Conservation (phyloP, 2,888 invertebrate species). For the Volucella zonaria region DNA sequence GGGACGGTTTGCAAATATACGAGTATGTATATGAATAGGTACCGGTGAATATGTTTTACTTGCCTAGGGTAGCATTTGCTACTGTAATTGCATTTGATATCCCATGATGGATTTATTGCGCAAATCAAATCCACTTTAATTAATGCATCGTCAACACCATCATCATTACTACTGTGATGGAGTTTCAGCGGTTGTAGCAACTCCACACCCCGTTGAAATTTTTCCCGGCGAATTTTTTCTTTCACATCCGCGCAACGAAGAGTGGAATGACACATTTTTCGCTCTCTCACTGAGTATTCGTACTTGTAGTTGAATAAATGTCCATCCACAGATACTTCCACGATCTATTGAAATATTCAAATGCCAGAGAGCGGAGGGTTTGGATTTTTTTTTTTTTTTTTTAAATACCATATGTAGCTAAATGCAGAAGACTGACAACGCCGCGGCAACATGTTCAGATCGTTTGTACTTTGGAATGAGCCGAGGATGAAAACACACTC, state of each 20-base stretch:
- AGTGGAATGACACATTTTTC: conserved; percentile 23
- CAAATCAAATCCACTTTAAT: conserved; percentile 75
- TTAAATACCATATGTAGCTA: conserved; percentile 1
- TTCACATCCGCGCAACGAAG: conserved; percentile 9
- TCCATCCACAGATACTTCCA: neutral
- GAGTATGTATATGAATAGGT: neutral
- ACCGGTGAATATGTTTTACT: neutral
- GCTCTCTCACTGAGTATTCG: neutral
- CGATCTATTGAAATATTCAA: conserved; percentile 27
- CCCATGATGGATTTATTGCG: conserved; percentile 73
- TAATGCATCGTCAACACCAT: conserved; percentile 67
- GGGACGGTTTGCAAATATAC: neutral
- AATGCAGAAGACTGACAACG: conserved; percentile 26
- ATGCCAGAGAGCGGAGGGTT: conserved; percentile 2
- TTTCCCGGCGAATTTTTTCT: neutral
- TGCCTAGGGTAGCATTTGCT: conserved; percentile 9
- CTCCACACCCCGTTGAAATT: conserved; percentile 7
- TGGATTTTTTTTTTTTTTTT: neutral
- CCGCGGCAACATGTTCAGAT: conserved; percentile 52
- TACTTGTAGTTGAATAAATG: conserved; percentile 28
- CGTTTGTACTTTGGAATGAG: conserved; percentile 2
- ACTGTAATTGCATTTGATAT: conserved; percentile 67
- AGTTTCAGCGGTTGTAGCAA: neutral
- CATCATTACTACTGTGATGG: conserved; percentile 33
- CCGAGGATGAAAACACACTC: conserved; percentile 26